phyloP scores from a whole-genome alignment of 2,113 vertebrate genomes.

The Brienomyrus longianalis region DNA sequence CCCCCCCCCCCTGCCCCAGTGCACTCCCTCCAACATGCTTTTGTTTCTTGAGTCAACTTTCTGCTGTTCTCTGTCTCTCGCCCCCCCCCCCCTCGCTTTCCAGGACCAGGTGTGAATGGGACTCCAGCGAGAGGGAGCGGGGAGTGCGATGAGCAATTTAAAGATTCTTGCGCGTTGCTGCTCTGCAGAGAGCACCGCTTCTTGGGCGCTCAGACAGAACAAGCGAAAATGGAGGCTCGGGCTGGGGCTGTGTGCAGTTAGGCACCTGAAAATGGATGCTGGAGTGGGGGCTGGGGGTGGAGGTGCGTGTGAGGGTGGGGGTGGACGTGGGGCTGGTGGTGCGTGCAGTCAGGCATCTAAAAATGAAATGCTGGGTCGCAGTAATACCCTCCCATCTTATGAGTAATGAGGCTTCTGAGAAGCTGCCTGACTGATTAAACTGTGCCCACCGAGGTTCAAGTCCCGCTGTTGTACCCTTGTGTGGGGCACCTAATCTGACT shows the following conservation, averaged over 20 bases:
- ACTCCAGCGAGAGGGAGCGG: background rate
- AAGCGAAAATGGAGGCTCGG: background rate
- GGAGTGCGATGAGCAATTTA: background rate
- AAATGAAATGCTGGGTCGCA: background rate
- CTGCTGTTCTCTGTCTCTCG: background rate
- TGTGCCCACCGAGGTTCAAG: background rate
- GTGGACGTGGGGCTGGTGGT: background rate
- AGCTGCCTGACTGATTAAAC: background rate
- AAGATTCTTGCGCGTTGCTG: background rate
- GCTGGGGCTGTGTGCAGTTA: background rate
- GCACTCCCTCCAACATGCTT: background rate
- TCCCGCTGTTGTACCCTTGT: background rate
- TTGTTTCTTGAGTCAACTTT: background rate
- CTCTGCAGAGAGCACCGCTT: background rate
- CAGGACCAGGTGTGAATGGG: slow-evolving; percentile 12
- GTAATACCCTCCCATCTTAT: background rate
- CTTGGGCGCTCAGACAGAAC: background rate
- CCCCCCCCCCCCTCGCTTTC: background rate
- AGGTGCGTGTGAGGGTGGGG: background rate
- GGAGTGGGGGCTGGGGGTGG: background rate
- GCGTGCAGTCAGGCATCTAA: background rate
- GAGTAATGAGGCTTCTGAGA: background rate
- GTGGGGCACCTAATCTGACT: background rate
- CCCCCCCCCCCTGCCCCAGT: background rate
- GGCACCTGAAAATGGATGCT: background rate